phyloP scores from a whole-genome alignment of 2,113 vertebrate genomes.

The Odontesthes bonariensis region DNA sequence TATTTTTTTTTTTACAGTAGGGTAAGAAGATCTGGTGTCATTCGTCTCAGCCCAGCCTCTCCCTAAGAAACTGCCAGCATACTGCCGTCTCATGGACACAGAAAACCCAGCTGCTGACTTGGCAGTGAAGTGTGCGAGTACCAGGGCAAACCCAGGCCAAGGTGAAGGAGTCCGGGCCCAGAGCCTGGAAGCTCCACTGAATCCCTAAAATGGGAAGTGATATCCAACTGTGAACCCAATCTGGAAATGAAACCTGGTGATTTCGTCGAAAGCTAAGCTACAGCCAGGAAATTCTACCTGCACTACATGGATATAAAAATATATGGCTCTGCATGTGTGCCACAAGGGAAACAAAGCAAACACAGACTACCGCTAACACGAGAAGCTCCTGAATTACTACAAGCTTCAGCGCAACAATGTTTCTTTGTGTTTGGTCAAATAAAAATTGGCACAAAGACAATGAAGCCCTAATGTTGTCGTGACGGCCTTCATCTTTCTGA shows the following conservation, averaged over 20 bases:
- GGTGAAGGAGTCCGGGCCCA: conserved; percentile 44
- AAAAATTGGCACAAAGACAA: conserved; percentile 31
- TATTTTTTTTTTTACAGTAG: conserved; percentile 21
- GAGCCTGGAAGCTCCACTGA: conserved; percentile 27
- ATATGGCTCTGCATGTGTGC: conserved; percentile 21
- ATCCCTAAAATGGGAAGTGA: conserved; percentile 28
- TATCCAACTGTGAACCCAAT: conserved; percentile 47
- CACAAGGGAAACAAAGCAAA: conserved; percentile 22
- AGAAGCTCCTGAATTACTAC: conserved; percentile 7
- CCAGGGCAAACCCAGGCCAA: conserved; percentile 25
- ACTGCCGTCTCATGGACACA: conserved; percentile 69
- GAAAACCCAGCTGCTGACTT: conserved; percentile 71
- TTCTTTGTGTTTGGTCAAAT: conserved; percentile 45
- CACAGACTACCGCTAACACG: conserved; percentile 5
- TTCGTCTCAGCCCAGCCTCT: conserved; percentile 29
- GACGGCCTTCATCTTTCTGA: conserved; percentile 8
- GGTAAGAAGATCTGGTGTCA: conserved; percentile 52
- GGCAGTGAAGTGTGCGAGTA: conserved; percentile 35
- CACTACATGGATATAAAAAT: conserved; percentile 30
- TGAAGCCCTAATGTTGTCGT: not conserved
- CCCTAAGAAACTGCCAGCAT: conserved; percentile 54
- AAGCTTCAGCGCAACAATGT: conserved; percentile 17
- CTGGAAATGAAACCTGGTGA: conserved; percentile 53
- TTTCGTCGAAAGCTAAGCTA: conserved; percentile 37
- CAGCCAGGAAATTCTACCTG: conserved; percentile 52